phyloP scores from a whole-genome alignment of 1,140 invertebrate genomes.

The Drosophila watanabei region DNA sequence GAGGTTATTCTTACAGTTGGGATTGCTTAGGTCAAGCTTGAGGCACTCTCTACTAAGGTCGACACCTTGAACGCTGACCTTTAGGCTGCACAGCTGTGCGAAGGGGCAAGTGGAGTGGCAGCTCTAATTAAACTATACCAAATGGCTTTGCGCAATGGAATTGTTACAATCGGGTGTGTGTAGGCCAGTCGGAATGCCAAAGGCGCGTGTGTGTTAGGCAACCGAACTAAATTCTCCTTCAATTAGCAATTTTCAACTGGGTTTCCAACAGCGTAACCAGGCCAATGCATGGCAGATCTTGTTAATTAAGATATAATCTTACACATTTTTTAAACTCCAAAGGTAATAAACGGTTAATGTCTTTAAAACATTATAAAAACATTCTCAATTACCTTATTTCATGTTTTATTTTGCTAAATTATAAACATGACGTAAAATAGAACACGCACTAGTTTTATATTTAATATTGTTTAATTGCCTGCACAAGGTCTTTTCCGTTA shows the following conservation, averaged over 20 bases:
- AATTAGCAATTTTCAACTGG: constrained; percentile 20
- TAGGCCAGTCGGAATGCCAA: constrained; percentile 24
- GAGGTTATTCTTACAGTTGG: not conserved
- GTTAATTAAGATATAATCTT: not conserved
- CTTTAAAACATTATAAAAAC: not conserved
- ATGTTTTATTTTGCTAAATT: not conserved
- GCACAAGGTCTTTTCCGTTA: not conserved
- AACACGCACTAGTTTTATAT: not conserved
- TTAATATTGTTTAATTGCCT: not conserved
- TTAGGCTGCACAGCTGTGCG: constrained; percentile 25
- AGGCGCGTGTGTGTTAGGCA: constrained; percentile 26
- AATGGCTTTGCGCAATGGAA: constrained; percentile 64
- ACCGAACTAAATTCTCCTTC: constrained; percentile 25
- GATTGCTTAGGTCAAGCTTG: constrained; percentile 1
- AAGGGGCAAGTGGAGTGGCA: constrained; percentile 27
- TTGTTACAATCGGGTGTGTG: constrained; percentile 42
- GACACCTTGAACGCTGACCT: constrained; percentile 74
- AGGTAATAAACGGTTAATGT: constrained; percentile 1
- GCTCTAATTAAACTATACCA: constrained; percentile 71
- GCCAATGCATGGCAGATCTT: not conserved
- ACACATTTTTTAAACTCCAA: not conserved
- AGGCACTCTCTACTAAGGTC: not conserved
- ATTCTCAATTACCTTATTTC: not conserved
- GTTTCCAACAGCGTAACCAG: not conserved
- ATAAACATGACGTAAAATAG: not conserved